Conservation (phyloP, 2,113 vertebrate genomes). For the Euleptes europaea region DNA sequence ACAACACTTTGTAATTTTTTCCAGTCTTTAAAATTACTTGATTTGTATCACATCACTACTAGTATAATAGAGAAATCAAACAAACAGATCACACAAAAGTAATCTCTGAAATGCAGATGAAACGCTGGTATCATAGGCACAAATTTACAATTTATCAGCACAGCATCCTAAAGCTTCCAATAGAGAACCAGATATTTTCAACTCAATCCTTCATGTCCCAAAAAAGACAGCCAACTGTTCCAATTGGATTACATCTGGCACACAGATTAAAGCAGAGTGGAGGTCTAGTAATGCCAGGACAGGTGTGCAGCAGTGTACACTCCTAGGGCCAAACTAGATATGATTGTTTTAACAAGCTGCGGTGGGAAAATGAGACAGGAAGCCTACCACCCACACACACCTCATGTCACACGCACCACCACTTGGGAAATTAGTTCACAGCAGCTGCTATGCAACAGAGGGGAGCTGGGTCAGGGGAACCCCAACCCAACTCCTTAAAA, state of each 20-base stretch:
- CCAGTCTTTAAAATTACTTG: background rate
- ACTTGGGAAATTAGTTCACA: too few species aligned
- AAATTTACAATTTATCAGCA: too few species aligned
- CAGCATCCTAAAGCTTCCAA: background rate
- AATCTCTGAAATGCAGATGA: background rate
- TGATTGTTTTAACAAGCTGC: too few species aligned
- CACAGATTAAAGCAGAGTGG: background rate
- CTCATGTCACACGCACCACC: too few species aligned
- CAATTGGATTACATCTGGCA: background rate
- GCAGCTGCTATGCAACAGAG: too few species aligned
- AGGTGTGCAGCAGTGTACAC: background rate
- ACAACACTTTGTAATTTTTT: conserved; percentile 3
- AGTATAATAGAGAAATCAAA: background rate
- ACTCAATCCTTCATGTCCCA: background rate
- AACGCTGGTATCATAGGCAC: background rate
- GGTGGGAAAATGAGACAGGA: too few species aligned
- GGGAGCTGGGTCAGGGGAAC: too few species aligned
- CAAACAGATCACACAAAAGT: background rate
- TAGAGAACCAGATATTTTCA: background rate
- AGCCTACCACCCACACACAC: too few species aligned
- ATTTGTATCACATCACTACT: conserved; percentile 8
- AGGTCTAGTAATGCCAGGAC: background rate
- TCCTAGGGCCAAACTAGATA: too few species aligned
- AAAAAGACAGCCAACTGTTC: background rate
- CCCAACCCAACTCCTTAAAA: too few species aligned